phyloP scores from a whole-genome alignment of 2,113 vertebrate species.

The Peromyscus maniculatus region DNA sequence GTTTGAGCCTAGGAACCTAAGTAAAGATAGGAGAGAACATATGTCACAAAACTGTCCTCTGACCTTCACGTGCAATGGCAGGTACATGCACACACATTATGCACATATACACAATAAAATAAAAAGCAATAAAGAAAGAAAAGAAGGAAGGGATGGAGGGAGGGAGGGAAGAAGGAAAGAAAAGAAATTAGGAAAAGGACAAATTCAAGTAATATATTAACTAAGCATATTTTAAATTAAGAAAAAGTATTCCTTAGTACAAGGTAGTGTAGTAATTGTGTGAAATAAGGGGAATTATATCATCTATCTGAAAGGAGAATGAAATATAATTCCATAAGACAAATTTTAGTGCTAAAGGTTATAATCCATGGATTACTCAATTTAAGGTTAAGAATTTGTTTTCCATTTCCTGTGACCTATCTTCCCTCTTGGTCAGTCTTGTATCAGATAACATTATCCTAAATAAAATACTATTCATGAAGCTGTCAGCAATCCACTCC shows the following conservation, averaged over 20 bases:
- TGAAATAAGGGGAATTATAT: background rate
- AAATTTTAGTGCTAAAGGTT: conserved; percentile 17
- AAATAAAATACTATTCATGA: conserved; percentile 8
- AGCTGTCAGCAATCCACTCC: background rate
- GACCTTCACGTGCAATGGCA: background rate
- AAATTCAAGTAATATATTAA: conserved; percentile 17
- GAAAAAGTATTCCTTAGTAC: background rate
- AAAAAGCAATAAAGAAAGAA: background rate
- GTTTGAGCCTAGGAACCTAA: background rate
- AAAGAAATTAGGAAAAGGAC: background rate
- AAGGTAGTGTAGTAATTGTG: background rate
- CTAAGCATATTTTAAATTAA: conserved; percentile 23
- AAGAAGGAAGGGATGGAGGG: background rate
- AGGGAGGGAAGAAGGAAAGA: background rate
- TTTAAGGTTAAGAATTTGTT: background rate
- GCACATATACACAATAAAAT: background rate
- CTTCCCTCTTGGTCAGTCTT: background rate
- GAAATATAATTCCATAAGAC: background rate
- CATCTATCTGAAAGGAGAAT: background rate
- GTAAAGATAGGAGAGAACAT: background rate
- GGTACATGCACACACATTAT: background rate
- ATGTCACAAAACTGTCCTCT: background rate
- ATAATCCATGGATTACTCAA: background rate
- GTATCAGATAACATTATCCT: background rate
- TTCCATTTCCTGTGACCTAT: background rate